Evolutionary conservation across 2,797 vertebrate genomes (phyloP).

Genomic region (Pitangus sulphuratus): DNA sequence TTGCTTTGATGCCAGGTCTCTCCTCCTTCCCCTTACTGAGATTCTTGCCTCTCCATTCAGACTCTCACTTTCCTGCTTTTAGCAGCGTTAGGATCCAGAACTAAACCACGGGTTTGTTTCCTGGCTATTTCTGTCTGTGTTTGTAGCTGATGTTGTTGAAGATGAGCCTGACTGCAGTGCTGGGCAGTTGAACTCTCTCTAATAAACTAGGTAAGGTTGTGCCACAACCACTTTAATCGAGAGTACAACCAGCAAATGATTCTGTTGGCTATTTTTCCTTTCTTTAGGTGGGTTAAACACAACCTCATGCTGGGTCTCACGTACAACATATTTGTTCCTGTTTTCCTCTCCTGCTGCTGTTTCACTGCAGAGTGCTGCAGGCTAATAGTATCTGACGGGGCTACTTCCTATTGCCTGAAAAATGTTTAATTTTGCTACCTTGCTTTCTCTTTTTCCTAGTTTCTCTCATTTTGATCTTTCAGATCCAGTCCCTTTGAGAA

Average conservation of each 20-base stretch:
- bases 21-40: neutral
- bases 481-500: constrained; percentile 79
- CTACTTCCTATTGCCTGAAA: constrained; percentile 37
- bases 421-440: constrained; percentile 49
- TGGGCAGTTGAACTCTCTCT: neutral
- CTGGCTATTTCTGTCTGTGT: neutral
- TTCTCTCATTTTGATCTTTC: constrained; percentile 73
- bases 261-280: neutral
- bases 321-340: constrained; percentile 56
- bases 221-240: neutral
- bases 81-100: neutral
- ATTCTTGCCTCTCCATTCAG: neutral
- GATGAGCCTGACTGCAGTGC: neutral
- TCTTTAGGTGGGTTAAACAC: constrained; percentile 28
- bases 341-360: constrained; percentile 53
- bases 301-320: constrained; percentile 14
- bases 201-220: neutral
- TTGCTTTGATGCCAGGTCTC: neutral
- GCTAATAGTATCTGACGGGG: constrained; percentile 32
- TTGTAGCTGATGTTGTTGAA: neutral
- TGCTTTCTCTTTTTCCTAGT: constrained; percentile 25
- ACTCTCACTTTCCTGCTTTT: neutral
- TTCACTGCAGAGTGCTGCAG: constrained; percentile 47
- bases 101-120: neutral
- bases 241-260: neutral